phyloP scores from a whole-genome alignment of 2,797 vertebrate species.

The Synaphobranchus kaupii region DNA sequence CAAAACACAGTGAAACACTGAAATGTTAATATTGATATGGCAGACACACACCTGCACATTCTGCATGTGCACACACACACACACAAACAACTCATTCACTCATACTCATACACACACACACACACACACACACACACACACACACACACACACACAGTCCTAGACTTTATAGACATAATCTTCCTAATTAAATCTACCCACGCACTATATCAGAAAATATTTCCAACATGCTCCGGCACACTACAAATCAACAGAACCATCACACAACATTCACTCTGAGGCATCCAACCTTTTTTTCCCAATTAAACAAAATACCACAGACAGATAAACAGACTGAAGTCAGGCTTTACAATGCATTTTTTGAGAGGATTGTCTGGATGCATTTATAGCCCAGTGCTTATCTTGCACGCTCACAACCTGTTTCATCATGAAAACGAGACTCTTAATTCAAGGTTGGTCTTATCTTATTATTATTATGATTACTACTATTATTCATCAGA shows the following conservation, averaged over 20 bases:
- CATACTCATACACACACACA: constrained; percentile 8
- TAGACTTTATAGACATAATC: not conserved
- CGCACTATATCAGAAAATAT: not conserved
- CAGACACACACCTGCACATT: not conserved
- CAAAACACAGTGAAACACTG: not conserved
- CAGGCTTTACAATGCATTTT: not conserved
- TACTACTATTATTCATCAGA: not conserved
- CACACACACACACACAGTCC: constrained; percentile 40
- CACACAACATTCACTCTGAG: not conserved
- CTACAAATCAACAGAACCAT: not conserved
- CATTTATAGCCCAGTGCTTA: constrained; percentile 30
- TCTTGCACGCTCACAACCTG: not conserved
- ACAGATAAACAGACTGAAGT: constrained; percentile 1
- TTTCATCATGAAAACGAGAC: not conserved
- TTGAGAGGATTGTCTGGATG: not conserved
- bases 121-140: not conserved
- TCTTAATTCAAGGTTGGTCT: not conserved
- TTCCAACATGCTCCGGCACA: not conserved
- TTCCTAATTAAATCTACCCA: not conserved
- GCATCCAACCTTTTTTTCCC: not conserved
- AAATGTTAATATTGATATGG: not conserved
- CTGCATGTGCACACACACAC: constrained; percentile 22
- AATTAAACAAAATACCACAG: constrained; percentile 6
- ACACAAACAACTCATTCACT: constrained; percentile 2
- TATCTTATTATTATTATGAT: not conserved